Conservation (phyloP, 2,797 vertebrate genomes). For the Anisognathus igniventris region DNA sequence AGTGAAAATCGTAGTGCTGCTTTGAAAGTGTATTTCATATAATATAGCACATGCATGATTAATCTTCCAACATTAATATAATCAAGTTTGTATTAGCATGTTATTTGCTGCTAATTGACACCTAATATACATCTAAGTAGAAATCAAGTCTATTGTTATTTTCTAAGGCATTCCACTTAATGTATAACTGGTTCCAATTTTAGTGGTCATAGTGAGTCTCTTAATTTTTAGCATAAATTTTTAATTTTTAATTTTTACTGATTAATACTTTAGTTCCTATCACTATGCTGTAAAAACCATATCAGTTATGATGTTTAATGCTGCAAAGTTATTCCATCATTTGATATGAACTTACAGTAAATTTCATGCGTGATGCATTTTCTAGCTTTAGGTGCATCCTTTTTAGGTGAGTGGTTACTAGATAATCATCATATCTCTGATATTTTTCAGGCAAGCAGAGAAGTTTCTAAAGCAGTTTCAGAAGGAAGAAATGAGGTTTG, state of each 20-base stretch:
- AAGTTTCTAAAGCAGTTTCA: conserved; percentile 5
- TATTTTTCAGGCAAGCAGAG: neutral
- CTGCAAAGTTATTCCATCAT: neutral
- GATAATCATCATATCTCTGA: neutral
- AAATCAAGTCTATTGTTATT: neutral
- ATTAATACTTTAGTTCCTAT: neutral
- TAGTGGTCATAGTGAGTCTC: neutral
- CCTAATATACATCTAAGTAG: neutral
- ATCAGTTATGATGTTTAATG: neutral
- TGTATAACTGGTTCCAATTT: neutral
- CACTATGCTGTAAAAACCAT: neutral
- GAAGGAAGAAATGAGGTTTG: conserved; percentile 1
- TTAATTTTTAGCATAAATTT: neutral
- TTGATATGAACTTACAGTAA: neutral
- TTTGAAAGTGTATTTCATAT: neutral
- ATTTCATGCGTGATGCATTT: neutral
- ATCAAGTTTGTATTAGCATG: neutral
- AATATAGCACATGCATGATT: neutral
- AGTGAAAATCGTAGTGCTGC: neutral
- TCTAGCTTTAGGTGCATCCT: neutral
- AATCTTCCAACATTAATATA: neutral
- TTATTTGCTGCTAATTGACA: neutral
- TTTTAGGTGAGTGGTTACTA: neutral
- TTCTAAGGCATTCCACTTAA: neutral
- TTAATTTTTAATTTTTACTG: neutral